A percentile compares a stretch with the other conserved stretches of the same genome.
phyloP scores from a whole-genome alignment of 1,140 invertebrate species.

The Brachionus sp. region DNA sequence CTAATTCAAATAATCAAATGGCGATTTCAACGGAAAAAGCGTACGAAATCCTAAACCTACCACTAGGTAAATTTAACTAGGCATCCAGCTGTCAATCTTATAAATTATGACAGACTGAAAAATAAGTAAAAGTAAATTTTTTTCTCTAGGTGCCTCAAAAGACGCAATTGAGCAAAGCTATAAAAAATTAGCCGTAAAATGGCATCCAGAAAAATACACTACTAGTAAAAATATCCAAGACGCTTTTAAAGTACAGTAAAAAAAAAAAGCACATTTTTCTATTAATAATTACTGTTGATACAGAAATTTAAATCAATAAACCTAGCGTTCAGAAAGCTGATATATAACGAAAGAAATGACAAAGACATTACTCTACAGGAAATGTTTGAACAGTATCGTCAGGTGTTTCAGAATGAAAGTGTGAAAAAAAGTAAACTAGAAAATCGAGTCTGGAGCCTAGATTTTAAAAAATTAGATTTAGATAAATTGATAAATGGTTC shows the following conservation, averaged over 20 bases:
- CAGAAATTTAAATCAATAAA: constrained; percentile 53
- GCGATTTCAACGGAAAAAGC: constrained; percentile 46
- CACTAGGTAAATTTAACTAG: constrained; percentile 41
- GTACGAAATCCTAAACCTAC: constrained; percentile 46
- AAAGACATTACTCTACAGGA: constrained; percentile 50
- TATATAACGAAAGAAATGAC: constrained; percentile 47
- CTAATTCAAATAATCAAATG: constrained; percentile 32
- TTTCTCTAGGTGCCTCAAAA: constrained; percentile 52
- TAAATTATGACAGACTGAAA: neutral
- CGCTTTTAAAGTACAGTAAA: constrained; percentile 51
- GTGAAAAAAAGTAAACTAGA: constrained; percentile 48
- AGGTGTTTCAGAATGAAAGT: constrained; percentile 50
- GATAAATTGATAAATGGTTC: neutral
- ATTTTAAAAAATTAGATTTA: neutral
- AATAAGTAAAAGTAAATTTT: neutral
- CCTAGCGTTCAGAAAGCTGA: constrained; percentile 51
- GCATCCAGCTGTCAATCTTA: neutral
- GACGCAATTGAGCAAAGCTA: constrained; percentile 64
- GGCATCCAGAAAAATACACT: constrained; percentile 94
- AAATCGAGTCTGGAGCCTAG: neutral
- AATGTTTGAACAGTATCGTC: constrained; percentile 52
- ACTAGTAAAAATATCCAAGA: constrained; percentile 49
- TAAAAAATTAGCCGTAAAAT: constrained; percentile 83
- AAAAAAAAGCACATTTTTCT: neutral
- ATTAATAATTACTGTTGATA: constrained; percentile 2